phyloP scores from a whole-genome alignment of 1,140 invertebrate genomes.

The Pseudoatta argentina region DNA sequence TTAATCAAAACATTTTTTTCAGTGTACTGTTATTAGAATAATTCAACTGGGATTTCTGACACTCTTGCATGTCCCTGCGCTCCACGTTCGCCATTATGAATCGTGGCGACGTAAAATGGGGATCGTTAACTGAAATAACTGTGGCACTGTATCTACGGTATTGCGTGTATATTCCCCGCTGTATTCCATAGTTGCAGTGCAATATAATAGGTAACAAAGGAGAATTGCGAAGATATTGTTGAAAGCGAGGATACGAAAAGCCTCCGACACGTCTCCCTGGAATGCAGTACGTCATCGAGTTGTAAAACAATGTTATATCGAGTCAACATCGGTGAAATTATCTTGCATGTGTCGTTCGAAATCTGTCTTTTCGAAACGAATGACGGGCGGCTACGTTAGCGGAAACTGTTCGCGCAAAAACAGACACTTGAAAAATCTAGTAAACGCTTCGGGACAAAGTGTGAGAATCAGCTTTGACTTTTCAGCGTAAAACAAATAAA shows the following conservation, averaged over 20 bases:
- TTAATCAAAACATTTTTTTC: too few species aligned
- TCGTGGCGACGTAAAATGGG: not conserved
- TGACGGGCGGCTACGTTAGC: not conserved
- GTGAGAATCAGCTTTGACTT: constrained; percentile 18
- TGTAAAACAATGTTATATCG: constrained; percentile 44
- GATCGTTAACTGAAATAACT: constrained; percentile 44
- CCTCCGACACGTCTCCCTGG: not conserved
- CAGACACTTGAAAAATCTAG: constrained; percentile 1
- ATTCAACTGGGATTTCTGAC: not conserved
- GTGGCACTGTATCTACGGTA: constrained; percentile 13
- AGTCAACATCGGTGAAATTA: not conserved
- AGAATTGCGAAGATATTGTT: constrained; percentile 18
- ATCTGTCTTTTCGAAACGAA: not conserved
- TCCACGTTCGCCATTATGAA: not conserved
- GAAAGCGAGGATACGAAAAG: not conserved
- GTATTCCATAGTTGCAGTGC: not conserved
- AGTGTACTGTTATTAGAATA: not conserved
- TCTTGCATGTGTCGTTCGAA: not conserved
- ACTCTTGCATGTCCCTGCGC: not conserved
- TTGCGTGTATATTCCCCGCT: not conserved
- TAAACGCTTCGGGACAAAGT: not conserved
- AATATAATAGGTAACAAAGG: constrained; percentile 16
- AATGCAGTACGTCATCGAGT: not conserved
- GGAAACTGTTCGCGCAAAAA: not conserved
- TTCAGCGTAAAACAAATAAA: constrained; percentile 23